These are phyloP conservation scores for Hypsopygia costalis DNA, from an alignment of 2,888 invertebrate genomes.

Conservation along the genomic window DNA sequence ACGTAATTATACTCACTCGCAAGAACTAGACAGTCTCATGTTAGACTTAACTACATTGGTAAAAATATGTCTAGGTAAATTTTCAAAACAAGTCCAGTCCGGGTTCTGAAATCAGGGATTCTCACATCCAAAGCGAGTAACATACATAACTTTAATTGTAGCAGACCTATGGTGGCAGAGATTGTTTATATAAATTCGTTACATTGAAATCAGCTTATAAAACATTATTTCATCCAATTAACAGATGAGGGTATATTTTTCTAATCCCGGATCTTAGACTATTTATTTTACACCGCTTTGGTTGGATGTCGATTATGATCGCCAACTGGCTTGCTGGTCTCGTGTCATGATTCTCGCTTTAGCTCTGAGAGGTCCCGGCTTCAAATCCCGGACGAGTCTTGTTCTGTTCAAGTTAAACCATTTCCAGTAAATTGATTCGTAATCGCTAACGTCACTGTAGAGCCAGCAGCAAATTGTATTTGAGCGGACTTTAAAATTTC, in stretches of 20 bases:
- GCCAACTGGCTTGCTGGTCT: constrained; percentile 56
- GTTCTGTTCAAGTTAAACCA: constrained; percentile 21
- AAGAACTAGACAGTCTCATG: too few relatives aligned
- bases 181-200: too few relatives aligned
- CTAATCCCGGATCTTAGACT: too few relatives aligned
- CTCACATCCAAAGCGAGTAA: constrained; percentile 70
- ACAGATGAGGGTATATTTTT: too few relatives aligned
- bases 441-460: constrained; percentile 15
- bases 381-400: constrained; percentile 69
- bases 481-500: constrained; percentile 39
- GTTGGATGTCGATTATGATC: too few relatives aligned
- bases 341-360: constrained; percentile 66
- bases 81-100: constrained; percentile 53
- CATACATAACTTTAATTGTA: too few relatives aligned
- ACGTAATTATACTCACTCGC: too few relatives aligned
- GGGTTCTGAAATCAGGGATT: constrained; percentile 73
- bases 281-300: too few relatives aligned
- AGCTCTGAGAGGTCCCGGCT: constrained; percentile 73
- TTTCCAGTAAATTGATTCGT: constrained; percentile 20
- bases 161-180: too few relatives aligned
- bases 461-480: constrained; percentile 30
- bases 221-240: too few relatives aligned
- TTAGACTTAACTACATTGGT: too few relatives aligned
- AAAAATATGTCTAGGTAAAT: background rate
- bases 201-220: too few relatives aligned